Base-by-base conservation (phyloP, 2,888 invertebrate species). In the Aporophyla nigra region DNA sequence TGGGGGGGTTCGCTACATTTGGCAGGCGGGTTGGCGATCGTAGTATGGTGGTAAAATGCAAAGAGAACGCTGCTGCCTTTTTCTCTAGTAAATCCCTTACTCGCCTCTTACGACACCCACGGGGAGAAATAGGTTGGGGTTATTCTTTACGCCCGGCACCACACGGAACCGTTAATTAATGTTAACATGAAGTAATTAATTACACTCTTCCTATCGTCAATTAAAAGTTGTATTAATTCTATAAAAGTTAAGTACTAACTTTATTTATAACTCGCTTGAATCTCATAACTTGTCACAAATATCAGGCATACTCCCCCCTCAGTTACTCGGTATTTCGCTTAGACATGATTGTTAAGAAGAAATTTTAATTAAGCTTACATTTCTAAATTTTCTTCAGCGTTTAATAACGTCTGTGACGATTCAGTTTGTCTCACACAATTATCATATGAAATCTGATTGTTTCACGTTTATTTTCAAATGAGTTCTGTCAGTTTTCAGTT, bases 361-460 rank as follows among this genome's bases (percentile, higher is more conserved):
- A 91, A 93, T 94, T 94, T 93, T 94, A 95, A 95, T 95, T 94
- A 95, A 94, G 94, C 95, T 94, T 93, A 93, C 93, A 93, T 92
- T 93, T 92, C 91, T 89, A 90, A 92, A 92, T 92, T 91, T 89
- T 87, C 78, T 80, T 81, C 68, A 76, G 68, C 69, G 62, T 70
- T 78, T 85, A 85, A 85, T 85, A 86, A 67, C 73, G 85, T 67
- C 80, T 76, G 87, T 86, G 86, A 86, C 87, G 76, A 74, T 80
- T 81, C 76, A 79, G 84, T 83, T 86, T 87, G 86, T 80, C 77
- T 87, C 78, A 76, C 76, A 66, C 65, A 84, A 86, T 87, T 81
- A 78, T 86, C 86, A 80, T 86, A 87, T 85, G 84, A 83, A 76
- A 81, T 81, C 74, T 78, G 63, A 83, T 67, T 71, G 76, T 76